A percentile compares a stretch with the other conserved stretches of the same genome.
Evolutionary conservation across 1,140 invertebrate genomes (phyloP).

Genomic region (Heliothis virescens): DNA sequence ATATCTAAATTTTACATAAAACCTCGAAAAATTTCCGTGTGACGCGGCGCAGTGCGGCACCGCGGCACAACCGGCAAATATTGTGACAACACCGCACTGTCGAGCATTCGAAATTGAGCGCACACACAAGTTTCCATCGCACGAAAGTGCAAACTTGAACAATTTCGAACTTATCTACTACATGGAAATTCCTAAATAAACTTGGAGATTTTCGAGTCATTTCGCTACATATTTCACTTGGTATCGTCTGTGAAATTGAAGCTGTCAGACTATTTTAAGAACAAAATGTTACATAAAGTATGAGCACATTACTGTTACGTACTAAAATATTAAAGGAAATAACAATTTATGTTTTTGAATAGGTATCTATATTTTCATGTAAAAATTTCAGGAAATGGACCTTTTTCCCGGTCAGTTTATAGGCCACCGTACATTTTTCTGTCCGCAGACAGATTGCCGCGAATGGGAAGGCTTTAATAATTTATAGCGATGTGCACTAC

Average conservation of each 20-base stretch:
- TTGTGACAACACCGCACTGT: conserved; percentile 57
- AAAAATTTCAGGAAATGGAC: conserved; percentile 21
- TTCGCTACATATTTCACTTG: conserved; percentile 33
- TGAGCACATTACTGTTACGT: background rate
- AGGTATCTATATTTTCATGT: conserved; percentile 7
- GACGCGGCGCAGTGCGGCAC: conserved; percentile 65
- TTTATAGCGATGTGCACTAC: conserved; percentile 45
- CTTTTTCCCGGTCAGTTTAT: conserved; percentile 32
- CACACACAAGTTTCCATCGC: conserved; percentile 53
- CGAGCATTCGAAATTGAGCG: conserved; percentile 51
- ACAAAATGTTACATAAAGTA: conserved; percentile 6
- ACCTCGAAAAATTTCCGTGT: conserved; percentile 62
- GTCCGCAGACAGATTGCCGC: conserved; percentile 38
- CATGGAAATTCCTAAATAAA: conserved; percentile 47
- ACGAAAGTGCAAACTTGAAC: conserved; percentile 54
- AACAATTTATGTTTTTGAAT: conserved; percentile 19
- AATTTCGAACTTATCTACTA: conserved; percentile 51
- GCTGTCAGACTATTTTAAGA: conserved; percentile 34
- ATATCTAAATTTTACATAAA: conserved; percentile 70
- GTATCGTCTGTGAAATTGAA: conserved; percentile 4
- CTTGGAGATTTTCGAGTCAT: conserved; percentile 40
- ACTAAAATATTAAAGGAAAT: conserved; percentile 16
- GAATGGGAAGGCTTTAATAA: conserved; percentile 33
- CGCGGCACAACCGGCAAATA: conserved; percentile 58
- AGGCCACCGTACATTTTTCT: conserved; percentile 38